Evolutionary conservation across 2,888 invertebrate genomes (phyloP).

Genomic region (Cloeon dipterum): DNA sequence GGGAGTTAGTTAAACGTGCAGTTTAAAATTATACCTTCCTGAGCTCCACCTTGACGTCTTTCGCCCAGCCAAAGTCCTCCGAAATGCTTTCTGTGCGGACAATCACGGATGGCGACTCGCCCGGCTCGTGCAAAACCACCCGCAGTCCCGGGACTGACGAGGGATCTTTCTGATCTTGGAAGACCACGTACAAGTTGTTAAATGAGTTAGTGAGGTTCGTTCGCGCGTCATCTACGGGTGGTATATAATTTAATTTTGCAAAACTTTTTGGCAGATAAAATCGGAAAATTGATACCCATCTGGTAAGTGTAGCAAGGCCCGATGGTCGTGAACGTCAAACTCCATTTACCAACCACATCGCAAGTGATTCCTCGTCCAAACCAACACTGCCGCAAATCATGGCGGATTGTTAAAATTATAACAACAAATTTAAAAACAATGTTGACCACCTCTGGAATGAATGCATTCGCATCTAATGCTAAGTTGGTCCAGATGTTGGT

Average conservation of each 20-base stretch:
- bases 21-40: slow-evolving; percentile 1
- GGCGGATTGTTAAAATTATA: too few relatives aligned
- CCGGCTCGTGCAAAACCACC: neutral
- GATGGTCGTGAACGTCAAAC: neutral
- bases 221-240: too few relatives aligned
- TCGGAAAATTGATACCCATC: too few relatives aligned
- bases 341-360: neutral
- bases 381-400: too few relatives aligned
- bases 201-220: too few relatives aligned
- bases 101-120: neutral
- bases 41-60: slow-evolving; percentile 6
- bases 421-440: too few relatives aligned
- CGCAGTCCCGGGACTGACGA: neutral
- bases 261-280: too few relatives aligned
- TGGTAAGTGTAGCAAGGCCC: neutral
- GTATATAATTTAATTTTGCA: too few relatives aligned
- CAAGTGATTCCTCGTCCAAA: neutral
- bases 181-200: neutral
- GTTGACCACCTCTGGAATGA: neutral
- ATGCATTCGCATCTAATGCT: neutral
- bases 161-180: neutral
- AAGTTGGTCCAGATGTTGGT: neutral
- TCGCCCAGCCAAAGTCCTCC: slow-evolving; percentile 4
- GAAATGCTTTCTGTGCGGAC: neutral
- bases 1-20: too few relatives aligned